Evolutionary conservation across 2,888 invertebrate species (phyloP), one percentile per base, ranked within the genome.

Genomic region (Ochlodes sylvanus): DNA sequence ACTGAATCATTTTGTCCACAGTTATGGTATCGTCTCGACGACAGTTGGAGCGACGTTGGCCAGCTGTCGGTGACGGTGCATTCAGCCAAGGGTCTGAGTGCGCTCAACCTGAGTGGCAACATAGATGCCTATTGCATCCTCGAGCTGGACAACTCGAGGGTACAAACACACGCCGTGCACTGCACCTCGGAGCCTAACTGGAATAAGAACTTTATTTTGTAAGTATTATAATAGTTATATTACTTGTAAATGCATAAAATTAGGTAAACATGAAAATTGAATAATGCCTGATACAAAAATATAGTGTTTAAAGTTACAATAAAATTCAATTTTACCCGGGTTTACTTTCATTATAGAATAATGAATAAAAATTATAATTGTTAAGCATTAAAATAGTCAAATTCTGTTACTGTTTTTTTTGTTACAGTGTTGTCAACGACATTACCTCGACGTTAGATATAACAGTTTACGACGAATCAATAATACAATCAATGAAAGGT

Each of bases 201-300:
- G 92, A 88, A 87, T 70, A 92, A 92, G 71, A 89, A 80, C 56
- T 92, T 84, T 71, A 85, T 81, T 50, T 91, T 93, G 92, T 93
- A 79, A 91, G 92, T 86, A 69, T 9, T 38, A 27, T 3, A 7
- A 7, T 38, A 34, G 34, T 64, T 17, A 1, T 12, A 21, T 10
- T 27, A 21, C n/a, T 32, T n/a, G 34, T 47, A 27, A 27, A 27
- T 27, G 27, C 27, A 27, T 27, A 27, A 27, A 27, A 27, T 27
- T 27, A 4, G 5, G 27, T 27, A 27, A 27, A 27, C n/a, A n/a
- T n/a, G n/a, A 27, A 27, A 27, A 27, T 2, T 27, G 5, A 27
- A 27, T 27, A 27, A n/a, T n/a, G n/a, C n/a, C n/a, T n/a, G n/a
- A n/a, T n/a, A n/a, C n/a, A n/a, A n/a, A n/a, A n/a, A n/a, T n/a